phyloP scores from a whole-genome alignment of 2,113 vertebrate species.

The Ctenodactylus gundi region DNA sequence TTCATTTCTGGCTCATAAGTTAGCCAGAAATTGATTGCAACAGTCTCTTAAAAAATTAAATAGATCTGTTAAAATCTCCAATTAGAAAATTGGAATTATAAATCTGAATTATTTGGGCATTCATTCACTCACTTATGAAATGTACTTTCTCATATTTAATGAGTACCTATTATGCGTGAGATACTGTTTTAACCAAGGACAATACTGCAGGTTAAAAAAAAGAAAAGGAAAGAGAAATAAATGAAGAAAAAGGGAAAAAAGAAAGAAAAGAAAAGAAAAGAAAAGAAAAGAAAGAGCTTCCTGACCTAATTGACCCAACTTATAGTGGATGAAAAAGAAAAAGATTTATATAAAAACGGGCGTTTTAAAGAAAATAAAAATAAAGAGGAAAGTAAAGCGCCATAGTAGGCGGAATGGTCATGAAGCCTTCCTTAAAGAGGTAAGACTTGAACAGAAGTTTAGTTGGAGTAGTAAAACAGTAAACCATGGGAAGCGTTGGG shows the following conservation, averaged over 20 bases:
- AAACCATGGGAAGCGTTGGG: not conserved
- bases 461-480: not conserved
- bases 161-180: not conserved
- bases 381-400: not conserved
- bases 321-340: not conserved
- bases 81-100: not conserved
- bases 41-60: not conserved
- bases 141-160: not conserved
- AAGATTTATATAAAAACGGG: not conserved
- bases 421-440: not conserved
- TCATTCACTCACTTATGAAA: not conserved
- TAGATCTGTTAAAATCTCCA: not conserved
- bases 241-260: accelerated
- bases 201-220: not conserved
- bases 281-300: not conserved
- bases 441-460: not conserved
- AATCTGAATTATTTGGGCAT: not conserved
- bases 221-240: accelerated
- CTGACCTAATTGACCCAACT: not conserved
- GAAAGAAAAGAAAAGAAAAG: not conserved
- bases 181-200: not conserved
- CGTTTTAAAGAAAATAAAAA: slow-evolving; percentile 3
- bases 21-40: not conserved
- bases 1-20: not conserved
- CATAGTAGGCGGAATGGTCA: not conserved